Evolutionary conservation across 2,797 vertebrate species (phyloP).

Genomic region (Hydrocynus forskahlii): DNA sequence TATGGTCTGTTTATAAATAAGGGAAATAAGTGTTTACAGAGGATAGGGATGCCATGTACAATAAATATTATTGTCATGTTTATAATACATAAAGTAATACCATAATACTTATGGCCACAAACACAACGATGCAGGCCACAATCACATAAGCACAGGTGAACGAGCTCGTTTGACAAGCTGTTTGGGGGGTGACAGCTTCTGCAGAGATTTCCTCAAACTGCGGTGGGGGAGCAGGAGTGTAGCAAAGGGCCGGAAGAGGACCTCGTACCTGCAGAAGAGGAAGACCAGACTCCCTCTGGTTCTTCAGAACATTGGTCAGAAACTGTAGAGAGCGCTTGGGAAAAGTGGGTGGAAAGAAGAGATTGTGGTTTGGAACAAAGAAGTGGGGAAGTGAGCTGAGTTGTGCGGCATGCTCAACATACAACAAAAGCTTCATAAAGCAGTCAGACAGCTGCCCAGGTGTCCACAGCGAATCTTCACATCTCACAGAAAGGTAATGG

Average conservation of each 20-base stretch:
- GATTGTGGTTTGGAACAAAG: slow-evolving; percentile 66
- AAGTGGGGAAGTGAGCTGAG: slow-evolving; percentile 67
- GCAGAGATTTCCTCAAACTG: not conserved
- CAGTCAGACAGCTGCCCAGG: slow-evolving; percentile 58
- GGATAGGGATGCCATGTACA: too few species aligned
- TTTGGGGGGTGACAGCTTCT: not conserved
- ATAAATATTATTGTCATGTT: not conserved
- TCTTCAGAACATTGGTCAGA: slow-evolving; percentile 58
- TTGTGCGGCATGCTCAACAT: slow-evolving; percentile 56
- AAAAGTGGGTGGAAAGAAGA: slow-evolving; percentile 63
- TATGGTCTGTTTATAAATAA: too few species aligned
- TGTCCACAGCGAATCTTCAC: slow-evolving; percentile 64
- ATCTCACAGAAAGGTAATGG: slow-evolving; percentile 63
- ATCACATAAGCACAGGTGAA: not conserved
- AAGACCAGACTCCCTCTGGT: slow-evolving; percentile 64
- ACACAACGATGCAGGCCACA: not conserved
- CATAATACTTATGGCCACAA: not conserved
- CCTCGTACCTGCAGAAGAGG: slow-evolving; percentile 61
- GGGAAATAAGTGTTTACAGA: not conserved
- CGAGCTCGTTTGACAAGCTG: not conserved
- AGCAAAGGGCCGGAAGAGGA: slow-evolving; percentile 21
- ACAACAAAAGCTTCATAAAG: slow-evolving; percentile 66
- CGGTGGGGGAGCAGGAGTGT: slow-evolving; percentile 20
- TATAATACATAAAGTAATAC: not conserved
- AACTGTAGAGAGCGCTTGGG: slow-evolving; percentile 59